Evolutionary conservation across 1,140 invertebrate species (phyloP).

Genomic region (Macrosteles quadrilineatus): DNA sequence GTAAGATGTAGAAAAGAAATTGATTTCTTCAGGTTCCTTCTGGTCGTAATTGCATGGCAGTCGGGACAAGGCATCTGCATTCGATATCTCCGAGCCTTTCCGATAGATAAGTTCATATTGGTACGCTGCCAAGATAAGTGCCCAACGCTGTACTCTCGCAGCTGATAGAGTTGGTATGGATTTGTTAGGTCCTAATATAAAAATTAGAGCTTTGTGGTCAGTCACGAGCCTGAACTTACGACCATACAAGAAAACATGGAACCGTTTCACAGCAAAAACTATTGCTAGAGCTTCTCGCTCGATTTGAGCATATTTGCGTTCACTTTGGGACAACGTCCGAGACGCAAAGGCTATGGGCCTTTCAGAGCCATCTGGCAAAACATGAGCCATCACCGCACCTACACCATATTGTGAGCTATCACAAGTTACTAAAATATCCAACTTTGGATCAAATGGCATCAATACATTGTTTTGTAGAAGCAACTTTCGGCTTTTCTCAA

Average conservation of each 20-base stretch:
- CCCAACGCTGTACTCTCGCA: conserved; percentile 3
- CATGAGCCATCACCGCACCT: not conserved
- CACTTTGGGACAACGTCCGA: conserved; percentile 50
- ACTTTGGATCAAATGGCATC: conserved; percentile 42
- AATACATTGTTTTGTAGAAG: conserved; percentile 37
- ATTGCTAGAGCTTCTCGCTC: conserved; percentile 4
- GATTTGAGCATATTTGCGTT: conserved; percentile 21
- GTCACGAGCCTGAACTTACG: not conserved
- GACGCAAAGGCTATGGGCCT: conserved; percentile 4
- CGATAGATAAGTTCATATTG: not conserved
- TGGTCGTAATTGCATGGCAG: too few relatives aligned
- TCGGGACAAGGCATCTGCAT: conserved; percentile 18
- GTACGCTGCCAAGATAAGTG: not conserved
- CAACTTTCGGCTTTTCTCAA: too few relatives aligned
- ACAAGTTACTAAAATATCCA: not conserved
- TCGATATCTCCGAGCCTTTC: not conserved
- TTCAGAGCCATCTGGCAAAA: not conserved
- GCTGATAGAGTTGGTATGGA: not conserved
- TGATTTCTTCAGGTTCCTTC: too few relatives aligned
- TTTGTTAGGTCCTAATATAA: not conserved
- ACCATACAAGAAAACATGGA: not conserved
- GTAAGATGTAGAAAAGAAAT: too few relatives aligned
- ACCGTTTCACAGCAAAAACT: not conserved
- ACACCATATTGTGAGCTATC: not conserved
- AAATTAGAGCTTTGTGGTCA: not conserved